Percentiles rank a stretch among this genome's conserved stretches.
These are phyloP conservation scores for Neomorphus geoffroyi DNA, from an alignment of 2,797 vertebrate species.

Conservation along the genomic window DNA sequence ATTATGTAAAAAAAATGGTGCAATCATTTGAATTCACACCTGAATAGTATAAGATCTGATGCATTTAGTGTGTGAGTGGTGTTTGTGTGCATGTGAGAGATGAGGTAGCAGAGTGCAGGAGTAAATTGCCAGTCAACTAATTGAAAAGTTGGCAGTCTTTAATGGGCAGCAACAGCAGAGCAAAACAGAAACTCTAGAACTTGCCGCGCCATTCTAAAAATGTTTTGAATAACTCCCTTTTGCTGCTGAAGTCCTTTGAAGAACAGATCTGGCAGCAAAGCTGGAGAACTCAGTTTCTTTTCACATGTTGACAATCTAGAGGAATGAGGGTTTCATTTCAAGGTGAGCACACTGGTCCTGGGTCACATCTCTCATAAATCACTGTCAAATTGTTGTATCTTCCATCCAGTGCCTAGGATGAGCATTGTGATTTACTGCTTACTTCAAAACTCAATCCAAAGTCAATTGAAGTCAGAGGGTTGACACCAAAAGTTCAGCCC, in stretches of 20 bases:
- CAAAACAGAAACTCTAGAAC: neutral
- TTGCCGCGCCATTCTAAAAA: neutral
- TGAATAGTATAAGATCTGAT: neutral
- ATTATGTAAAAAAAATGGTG: neutral
- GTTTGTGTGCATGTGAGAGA: neutral
- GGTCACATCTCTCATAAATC: slow-evolving; percentile 53
- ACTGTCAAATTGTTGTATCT: slow-evolving; percentile 36
- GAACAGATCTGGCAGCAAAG: neutral
- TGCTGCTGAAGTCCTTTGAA: neutral
- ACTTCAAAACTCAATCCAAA: neutral
- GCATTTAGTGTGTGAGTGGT: neutral
- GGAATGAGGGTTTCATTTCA: neutral
- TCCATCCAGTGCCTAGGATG: neutral
- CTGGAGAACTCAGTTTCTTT: neutral
- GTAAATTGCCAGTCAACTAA: neutral
- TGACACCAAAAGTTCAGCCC: slow-evolving; percentile 6
- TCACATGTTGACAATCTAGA: neutral
- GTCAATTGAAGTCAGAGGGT: slow-evolving; percentile 48
- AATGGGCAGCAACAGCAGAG: neutral
- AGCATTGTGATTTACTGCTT: slow-evolving; percentile 52
- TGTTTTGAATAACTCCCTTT: neutral
- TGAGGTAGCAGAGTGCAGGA: neutral
- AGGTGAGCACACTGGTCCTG: neutral
- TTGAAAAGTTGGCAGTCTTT: neutral
- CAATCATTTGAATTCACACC: neutral